These are phyloP conservation scores for Agriopis leucophaearia DNA, from an alignment of 2,888 invertebrate genomes.

Conservation along the genomic window DNA sequence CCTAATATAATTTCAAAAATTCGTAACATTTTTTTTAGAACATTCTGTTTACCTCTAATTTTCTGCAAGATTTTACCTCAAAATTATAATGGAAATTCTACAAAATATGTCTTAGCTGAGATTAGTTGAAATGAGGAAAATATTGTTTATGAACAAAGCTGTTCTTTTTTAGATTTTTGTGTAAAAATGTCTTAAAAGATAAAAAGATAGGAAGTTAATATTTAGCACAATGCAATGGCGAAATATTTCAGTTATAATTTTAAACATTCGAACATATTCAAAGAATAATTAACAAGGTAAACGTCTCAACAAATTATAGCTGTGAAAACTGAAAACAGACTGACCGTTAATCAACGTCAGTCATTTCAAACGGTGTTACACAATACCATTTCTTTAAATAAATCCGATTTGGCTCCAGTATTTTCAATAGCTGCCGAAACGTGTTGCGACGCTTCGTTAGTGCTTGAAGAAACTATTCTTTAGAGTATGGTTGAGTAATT, in stretches of 20 bases:
- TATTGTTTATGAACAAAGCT: not conserved
- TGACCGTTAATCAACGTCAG: constrained; percentile 45
- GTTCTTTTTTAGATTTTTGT: not conserved
- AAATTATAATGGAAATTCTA: not conserved
- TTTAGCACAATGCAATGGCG: not conserved
- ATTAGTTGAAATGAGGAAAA: not conserved
- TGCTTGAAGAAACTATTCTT: constrained; percentile 14
- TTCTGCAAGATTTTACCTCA: not conserved
- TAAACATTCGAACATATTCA: not conserved
- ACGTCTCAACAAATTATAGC: constrained; percentile 30
- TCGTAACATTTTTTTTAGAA: not conserved
- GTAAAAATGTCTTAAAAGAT: not conserved
- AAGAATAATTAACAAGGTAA: constrained; percentile 35
- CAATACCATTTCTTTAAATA: constrained; percentile 41
- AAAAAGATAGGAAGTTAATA: not conserved
- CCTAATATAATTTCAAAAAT: not conserved
- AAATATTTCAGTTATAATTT: not conserved
- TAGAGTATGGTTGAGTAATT: constrained; percentile 44
- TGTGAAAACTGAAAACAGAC: constrained; percentile 30
- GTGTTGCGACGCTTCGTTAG: constrained; percentile 17
- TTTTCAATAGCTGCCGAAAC: constrained; percentile 21
- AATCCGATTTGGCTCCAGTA: constrained; percentile 35
- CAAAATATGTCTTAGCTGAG: not conserved
- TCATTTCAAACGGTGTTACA: constrained; percentile 38
- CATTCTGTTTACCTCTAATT: not conserved